Base-by-base conservation (phyloP, 2,888 invertebrate genomes). In the Anarsia innoxiella region DNA sequence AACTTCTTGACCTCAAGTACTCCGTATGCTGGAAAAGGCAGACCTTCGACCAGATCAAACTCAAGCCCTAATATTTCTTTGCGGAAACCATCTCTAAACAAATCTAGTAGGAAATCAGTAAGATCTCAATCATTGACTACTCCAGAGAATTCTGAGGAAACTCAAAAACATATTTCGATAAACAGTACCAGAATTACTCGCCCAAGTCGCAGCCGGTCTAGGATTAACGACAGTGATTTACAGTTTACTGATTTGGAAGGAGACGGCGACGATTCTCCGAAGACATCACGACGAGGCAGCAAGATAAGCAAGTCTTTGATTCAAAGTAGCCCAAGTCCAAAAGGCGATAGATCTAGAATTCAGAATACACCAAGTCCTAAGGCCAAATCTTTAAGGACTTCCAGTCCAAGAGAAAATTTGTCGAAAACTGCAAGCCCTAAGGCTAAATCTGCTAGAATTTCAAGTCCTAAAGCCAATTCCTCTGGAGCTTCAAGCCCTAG, bases 191-290 rank as follows among this genome's bases (percentile, higher is more conserved):
- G 56, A 2, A 44, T 66, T 2, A 64, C 70, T 0, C 59, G 70
- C 11, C 51, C 53, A 0, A 63, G 70, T 0, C 53, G 64, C 9
- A 69, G 63, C 30, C 47, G 66, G 3, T 76, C 76, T 2, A 52
- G 75, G 1, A 45, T 71, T n/a, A 63, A 62, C 39, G 74, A 74
- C 29, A 69, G 61, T 32, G 74, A 70, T 16, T 29, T 68, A 8
- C 29, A 60, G 2, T 44, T 66, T 1, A 43, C 66, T 23, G 9
- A 53, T 0, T 48, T 59, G 8, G 53, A 49, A 1, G 66, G 61
- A 2, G 54, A 36, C 5, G 37, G 36, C 46, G 16, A 49, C 0
- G 36, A 38, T 5, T 69, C 67, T 0, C 68, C 69, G 0, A 51
- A 48, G 29, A 54, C 66, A 0, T 67, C 69, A 0, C 51, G 47